Evolutionary conservation across 1,140 invertebrate species (phyloP), one percentile per base, ranked within the genome.

Genomic region (Gyrodactylus bullatarudis): DNA sequence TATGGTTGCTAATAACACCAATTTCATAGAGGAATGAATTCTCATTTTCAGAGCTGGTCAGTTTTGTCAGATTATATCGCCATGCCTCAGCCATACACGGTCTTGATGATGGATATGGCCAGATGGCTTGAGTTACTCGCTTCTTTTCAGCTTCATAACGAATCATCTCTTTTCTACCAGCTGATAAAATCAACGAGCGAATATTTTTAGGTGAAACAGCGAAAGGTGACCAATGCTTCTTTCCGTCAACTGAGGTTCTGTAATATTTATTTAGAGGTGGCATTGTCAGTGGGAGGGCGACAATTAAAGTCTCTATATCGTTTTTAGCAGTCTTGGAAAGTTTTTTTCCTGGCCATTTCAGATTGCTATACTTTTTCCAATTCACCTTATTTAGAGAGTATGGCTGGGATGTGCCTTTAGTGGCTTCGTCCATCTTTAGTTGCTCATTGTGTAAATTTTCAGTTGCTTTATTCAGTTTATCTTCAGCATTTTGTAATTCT

Each of bases 101-200:
- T 26, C 70, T 71, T 20, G 70, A 8, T 20, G 70, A 23, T 24
- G 70, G 70, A 71, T 71, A 71, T 16, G 70, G 70, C 70, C 70
- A 71, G 24, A 71, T 23, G 20, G 24, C 24, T 23, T 71, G 24
- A 1, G 24, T 71, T 16, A 26, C 1, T 8, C 70, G 23, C 23
- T 71, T 71, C 70, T 71, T 71, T n/a, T 71, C 70, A 2, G 24
- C 70, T 1, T 71, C 70, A 25, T 23, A 71, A 23, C 70, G 21
- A 2, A 24, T 20, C 8, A 71, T 25, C 24, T 71, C 70, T 23
- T 21, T 24, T 23, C 70, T 21, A 24, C 70, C 70, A 25, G 23
- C 70, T 1, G 70, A 23, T n/a, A 71, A 24, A 8, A 71, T 24
- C 8, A 71, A 1, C 1, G 70, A 23, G 22, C 70, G 1, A n/a